Evolutionary conservation across 1,140 invertebrate species (phyloP).

Genomic region (Propsilocerus akamusi): DNA sequence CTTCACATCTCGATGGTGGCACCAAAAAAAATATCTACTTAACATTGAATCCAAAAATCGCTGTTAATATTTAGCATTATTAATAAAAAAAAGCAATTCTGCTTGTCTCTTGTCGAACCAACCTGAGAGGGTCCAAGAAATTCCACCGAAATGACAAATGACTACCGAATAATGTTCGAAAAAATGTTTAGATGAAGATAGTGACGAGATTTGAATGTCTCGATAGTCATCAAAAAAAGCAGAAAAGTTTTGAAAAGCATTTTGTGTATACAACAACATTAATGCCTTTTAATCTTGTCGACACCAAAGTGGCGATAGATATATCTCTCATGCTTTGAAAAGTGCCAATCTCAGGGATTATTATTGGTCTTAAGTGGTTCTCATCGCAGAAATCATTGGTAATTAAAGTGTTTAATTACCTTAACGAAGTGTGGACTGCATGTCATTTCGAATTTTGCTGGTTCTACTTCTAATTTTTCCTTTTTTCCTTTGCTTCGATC

Average conservation of each 20-base stretch:
- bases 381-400: neutral
- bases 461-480: too few species aligned
- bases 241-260: neutral
- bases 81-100: neutral
- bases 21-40: neutral
- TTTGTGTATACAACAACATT: neutral
- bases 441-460: too few species aligned
- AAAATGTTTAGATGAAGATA: constrained; percentile 1
- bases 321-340: neutral
- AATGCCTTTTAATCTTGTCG: neutral
- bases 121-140: neutral
- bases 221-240: neutral
- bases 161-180: neutral
- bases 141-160: neutral
- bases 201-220: neutral
- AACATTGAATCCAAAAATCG: neutral
- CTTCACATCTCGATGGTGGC: too few species aligned
- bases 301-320: neutral
- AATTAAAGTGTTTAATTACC: constrained; percentile 3
- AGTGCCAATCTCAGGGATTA: neutral
- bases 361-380: neutral
- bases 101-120: neutral
- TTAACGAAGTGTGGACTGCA: too few species aligned
- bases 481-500: too few species aligned
- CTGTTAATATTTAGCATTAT: neutral